Evolutionary conservation across 2,113 vertebrate species (phyloP), one percentile per base, ranked within the genome.

Genomic region (Coptodon bakossiorum): DNA sequence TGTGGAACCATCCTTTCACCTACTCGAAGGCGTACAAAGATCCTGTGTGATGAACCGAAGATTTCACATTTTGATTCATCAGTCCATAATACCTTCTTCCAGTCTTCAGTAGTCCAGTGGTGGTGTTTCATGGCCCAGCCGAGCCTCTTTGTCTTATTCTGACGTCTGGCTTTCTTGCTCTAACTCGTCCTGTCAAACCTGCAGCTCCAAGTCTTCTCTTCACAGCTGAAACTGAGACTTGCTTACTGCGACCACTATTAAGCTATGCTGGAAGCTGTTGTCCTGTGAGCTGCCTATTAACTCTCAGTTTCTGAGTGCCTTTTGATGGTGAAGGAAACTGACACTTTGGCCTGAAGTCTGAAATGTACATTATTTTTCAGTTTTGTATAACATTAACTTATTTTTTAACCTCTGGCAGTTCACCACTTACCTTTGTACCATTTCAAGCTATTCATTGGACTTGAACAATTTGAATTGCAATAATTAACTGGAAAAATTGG

Each of bases 191-290:
- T 19, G 29, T 61, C 57, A 61, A 34, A 61, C 57, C 16, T 10
- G 16, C 27, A 59, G 57, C 8, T 61, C 16, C 3, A 34, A 61
- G 59, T 19, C 57, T 61, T 61, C 57, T 31, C 14, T 1, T 61
- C 57, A 34, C 59, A 4, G 16, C 0, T 19, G 16, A 34, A 63
- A 61, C 59, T 61, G 29, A 61, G 29, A 61, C 59, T 61, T 61
- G 2, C 27, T 61, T 1, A 31, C 3, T 61, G 0, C 0, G 14
- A 31, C 3, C 57, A 31, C 57, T 31, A 10, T 31, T 61, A 61
- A 61, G 27, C 57, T 31, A 8, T 31, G 27, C 14, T 31, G 9
- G 56, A 59, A 59, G 24, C 56, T 29, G 56, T 57, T 27, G 22
- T 8, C 56, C 27, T 17, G 24, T 57, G 1, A 16, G 53, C 53